Base-by-base conservation (phyloP, 2,113 vertebrate species). In the Mus musculus region DNA sequence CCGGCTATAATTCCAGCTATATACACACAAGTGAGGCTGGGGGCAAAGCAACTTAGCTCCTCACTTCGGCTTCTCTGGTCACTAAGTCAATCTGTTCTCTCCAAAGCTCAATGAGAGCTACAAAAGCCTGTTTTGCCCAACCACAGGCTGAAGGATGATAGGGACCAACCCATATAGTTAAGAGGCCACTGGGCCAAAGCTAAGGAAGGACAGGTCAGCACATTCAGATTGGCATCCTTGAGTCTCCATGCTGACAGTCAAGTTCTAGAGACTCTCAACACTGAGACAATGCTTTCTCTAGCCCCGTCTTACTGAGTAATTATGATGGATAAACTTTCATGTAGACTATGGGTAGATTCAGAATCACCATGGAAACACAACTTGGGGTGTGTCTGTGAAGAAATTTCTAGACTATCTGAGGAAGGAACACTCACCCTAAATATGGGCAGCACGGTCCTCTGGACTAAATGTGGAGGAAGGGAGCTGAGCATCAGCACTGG, bases 191-290 rank as follows among this genome's bases (percentile, higher is more conserved):
- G 30, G 22, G 26, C 54, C 71, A 42, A 12, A 61, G 54, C 2
- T 36, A 17, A 8, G 26, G 39, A 77, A 71, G 1, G 22, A 4
- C 0, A 16, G 14, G 33, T 61, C 39, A 16, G 11, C 2, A 19
- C 2, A 2, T 28, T n/a, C 13, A 0, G 52, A 0, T 0, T 7
- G 14, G 46, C 22, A n/a, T 16, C 39, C 33, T 26, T 20, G 24
- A 1, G 2, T 33, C 90, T 72, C 72, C 26, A 24, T 0, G 1
- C 2, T 0, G 8, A 71, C n/a, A 49, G 8, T 16, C 14, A 24
- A 24, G 11, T 39, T 20, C 8, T 22, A 33, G 5, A 28, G 49
- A 73, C 14, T 22, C 33, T 39, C 42, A 52, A 11, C 24, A 0
- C 26, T 8, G 39, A 36, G 46, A 26, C 1, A 39, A 20, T 56